Evolutionary conservation across 2,113 vertebrate genomes (phyloP).

Genomic region (Clarias gariepinus): DNA sequence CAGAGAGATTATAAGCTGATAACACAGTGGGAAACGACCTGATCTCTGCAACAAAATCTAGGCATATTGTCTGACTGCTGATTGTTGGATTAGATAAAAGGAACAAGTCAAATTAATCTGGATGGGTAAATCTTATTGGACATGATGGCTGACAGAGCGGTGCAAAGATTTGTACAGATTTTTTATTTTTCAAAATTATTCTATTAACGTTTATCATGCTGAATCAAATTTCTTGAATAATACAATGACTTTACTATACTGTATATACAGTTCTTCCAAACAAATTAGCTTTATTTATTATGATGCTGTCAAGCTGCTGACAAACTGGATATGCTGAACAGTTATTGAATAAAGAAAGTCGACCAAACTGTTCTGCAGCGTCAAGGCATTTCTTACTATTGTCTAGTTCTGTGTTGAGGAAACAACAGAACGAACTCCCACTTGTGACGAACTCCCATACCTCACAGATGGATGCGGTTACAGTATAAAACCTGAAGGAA

Average conservation of each 20-base stretch:
- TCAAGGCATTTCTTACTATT: neutral
- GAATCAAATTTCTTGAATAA: neutral
- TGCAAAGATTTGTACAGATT: neutral
- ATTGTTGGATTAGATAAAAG: neutral
- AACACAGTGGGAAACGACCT: neutral
- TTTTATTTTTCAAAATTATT: neutral
- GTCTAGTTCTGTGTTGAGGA: conserved; percentile 8
- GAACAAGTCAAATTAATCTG: neutral
- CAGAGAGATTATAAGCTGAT: conserved; percentile 19
- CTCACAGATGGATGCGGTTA: conserved; percentile 50
- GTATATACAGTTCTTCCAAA: neutral
- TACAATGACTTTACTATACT: neutral
- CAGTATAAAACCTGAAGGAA: conserved; percentile 64
- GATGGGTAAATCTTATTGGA: neutral
- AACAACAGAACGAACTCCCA: no score
- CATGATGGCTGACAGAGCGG: neutral
- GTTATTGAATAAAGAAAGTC: neutral
- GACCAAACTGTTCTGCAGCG: conserved; percentile 24
- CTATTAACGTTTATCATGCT: neutral
- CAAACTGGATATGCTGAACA: neutral
- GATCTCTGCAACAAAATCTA: conserved; percentile 8
- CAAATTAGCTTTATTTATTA: neutral
- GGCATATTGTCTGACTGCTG: neutral
- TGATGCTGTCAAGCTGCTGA: neutral
- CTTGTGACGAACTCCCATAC: conserved; percentile 57